Evolutionary conservation across 1,140 invertebrate species (phyloP), one percentile per base, ranked within the genome.

Genomic region (Cephus cinctus): DNA sequence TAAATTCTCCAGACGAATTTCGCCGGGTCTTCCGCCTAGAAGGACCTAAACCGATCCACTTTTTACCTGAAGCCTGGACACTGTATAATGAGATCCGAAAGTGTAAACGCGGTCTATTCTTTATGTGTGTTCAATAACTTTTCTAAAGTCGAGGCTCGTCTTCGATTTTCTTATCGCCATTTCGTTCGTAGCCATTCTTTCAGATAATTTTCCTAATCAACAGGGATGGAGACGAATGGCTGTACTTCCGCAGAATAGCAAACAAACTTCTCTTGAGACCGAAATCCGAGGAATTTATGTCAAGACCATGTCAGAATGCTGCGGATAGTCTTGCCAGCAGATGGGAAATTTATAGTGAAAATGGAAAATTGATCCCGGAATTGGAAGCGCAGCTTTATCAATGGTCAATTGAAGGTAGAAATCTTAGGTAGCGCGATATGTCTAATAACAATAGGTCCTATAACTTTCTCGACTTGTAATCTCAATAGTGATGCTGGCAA

Each of bases 171-270:
- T n/a, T 27, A 8, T 27, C 25, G n/a, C n/a, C n/a, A n/a, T n/a
- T 27, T 27, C 6, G 6, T 27, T 27, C 6, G n/a, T 27, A 27
- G n/a, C 25, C 25, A 27, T n/a, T 27, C 11, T 25, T 43, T 39
- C n/a, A n/a, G n/a, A n/a, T n/a, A n/a, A n/a, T 47, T 9, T 27
- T 25, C 14, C 12, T 3, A 5, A 18, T 31, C 9, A 43, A 39
- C 57, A 87, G 85, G 85, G 79, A 92, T 51, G 90, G 87, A 3
- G 77, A 85, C 39, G 87, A 92, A 71, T 94, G 91, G 91, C 63
- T 84, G 47, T 65, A 80, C 20, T 73, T 77, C 44, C 76, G 91
- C 21, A 78, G 81, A 60, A 82, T 86, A 53, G 74, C 92, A 63
- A 92, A 92, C 67, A 85, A 83, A 68, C 65, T 86, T 50, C 72